Evolutionary conservation across 2,113 vertebrate species (phyloP), one percentile per base, ranked within the genome.

Genomic region (Willisornis vidua): DNA sequence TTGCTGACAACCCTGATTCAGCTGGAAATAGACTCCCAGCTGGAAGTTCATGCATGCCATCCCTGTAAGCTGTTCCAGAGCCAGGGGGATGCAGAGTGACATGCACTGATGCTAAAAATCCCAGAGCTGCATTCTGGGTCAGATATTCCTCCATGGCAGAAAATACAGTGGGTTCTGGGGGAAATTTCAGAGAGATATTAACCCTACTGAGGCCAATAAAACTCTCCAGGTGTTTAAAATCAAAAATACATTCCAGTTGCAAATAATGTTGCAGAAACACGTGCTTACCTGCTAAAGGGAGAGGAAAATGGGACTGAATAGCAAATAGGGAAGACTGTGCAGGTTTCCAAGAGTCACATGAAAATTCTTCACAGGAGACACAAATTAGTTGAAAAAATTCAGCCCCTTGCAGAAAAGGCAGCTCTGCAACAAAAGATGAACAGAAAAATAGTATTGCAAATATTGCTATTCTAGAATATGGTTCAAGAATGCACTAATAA

Each of bases 231-330:
- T 45, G 20, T 37, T 51, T 89, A 9, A 74, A 72, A 55, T 16
- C 2, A 7, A 39, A 73, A 92, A 70, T 24, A 39, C 62, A 86
- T 61, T 63, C 51, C 65, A 45, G 48, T 11, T 80, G 75, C 37
- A 85, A 59, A 43, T 3, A 66, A 31, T 5, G 11, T 29, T 78
- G 43, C 45, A 95, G 67, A 80, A 91, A 86, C 39, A 55, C 0
- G 8, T 43, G 41, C 97, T 97, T 97, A 97, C 96, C 97, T 97
- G 95, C 74, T 85, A 55, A 77, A 77, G 63, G 73, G 58, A 77
- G 89, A 93, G 72, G 91, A 72, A 89, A 85, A 74, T 35, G 39
- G 86, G 75, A 68, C 13, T 65, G 90, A 90, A 90, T 9, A 87
- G 61, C 72, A 90, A 81, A 86, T 5, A 73, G 31, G 26, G 43